These are phyloP conservation scores for Aphidius colemani DNA, from an alignment of 2,888 invertebrate species.

Conservation along the genomic window DNA sequence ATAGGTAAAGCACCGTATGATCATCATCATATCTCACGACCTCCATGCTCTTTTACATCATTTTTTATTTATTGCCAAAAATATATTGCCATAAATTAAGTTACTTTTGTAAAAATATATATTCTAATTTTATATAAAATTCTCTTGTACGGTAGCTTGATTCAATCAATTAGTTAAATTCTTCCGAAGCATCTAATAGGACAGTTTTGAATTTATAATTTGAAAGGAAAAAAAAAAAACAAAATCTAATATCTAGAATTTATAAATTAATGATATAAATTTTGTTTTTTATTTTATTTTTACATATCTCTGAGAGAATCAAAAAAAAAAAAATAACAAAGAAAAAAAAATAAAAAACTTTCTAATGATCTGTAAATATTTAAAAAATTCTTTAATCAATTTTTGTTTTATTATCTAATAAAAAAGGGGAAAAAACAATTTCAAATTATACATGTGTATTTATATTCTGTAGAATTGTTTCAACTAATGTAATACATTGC, in stretches of 20 bases:
- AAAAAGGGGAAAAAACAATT: neutral
- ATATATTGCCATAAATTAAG: no score
- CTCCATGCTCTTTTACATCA: conserved; percentile 11
- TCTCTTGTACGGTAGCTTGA: conserved; percentile 17
- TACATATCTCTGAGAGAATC: neutral
- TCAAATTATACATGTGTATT: neutral
- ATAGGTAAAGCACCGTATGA: conserved; percentile 13
- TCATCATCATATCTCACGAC: conserved; percentile 5
- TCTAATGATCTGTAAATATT: conserved; percentile 11
- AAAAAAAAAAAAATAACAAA: neutral
- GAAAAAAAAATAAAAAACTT: neutral
- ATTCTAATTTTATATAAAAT: no score
- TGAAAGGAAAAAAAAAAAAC: neutral
- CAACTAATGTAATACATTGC: neutral
- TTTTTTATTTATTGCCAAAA: no score
- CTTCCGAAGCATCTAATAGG: conserved; percentile 12
- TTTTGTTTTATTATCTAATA: no score
- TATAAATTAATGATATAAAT: neutral
- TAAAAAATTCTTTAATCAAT: neutral
- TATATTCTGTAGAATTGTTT: neutral
- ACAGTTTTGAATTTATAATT: conserved; percentile 12
- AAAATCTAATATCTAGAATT: neutral
- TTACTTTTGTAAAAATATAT: no score
- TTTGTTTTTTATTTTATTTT: neutral
- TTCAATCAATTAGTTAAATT: conserved; percentile 4